Base-by-base conservation (phyloP, 1,140 invertebrate species). In the Elymnias hypermnestra region DNA sequence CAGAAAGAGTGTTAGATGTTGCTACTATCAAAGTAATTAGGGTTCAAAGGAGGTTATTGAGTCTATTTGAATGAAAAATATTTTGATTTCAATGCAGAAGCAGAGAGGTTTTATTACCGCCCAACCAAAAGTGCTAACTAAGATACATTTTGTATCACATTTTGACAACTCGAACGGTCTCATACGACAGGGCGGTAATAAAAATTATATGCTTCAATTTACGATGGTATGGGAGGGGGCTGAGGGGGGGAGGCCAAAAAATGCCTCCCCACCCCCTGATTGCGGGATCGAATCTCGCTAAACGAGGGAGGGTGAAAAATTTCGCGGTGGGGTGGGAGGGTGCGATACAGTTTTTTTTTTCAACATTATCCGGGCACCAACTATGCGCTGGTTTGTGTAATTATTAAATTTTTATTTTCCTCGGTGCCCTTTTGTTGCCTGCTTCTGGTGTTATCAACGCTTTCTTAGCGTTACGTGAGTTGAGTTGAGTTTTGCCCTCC, bases 121-220 rank as follows among this genome's bases (percentile, higher is more conserved):
- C 5, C 9, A 25, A 41, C 13, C 25, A 22, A 40, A 48, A 48
- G 37, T 40, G 44, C 44, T 31, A 47, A 47, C 31, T 50, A 50
- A 50, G 47, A 50, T 43, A 46, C 23, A 29, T 31, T 44, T 52
- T 52, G 49, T 52, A 45, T 45, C 28, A 26, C 54, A 52, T 65
- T 66, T 63, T 70, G 70, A 75, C 75, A 72, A 71, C 62, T 67
- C 71, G 54, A 68, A 62, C 55, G 57, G 55, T 52, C 72, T 69
- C 71, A 84, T 67, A 81, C 75, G 76, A 78, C 78, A 74, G 62
- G 55, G 53, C 52, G 62, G 78, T 82, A 85, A 85, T 85, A 85
- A 85, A 85, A 85, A 85, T 85, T 85, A 85, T 85, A 85, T 85
- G 78, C 81, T 79, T 78, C 81, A 83, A 84, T 84, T 84, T 84